Base-by-base conservation (phyloP, 2,888 invertebrate genomes). In the Agriopis leucophaearia region DNA sequence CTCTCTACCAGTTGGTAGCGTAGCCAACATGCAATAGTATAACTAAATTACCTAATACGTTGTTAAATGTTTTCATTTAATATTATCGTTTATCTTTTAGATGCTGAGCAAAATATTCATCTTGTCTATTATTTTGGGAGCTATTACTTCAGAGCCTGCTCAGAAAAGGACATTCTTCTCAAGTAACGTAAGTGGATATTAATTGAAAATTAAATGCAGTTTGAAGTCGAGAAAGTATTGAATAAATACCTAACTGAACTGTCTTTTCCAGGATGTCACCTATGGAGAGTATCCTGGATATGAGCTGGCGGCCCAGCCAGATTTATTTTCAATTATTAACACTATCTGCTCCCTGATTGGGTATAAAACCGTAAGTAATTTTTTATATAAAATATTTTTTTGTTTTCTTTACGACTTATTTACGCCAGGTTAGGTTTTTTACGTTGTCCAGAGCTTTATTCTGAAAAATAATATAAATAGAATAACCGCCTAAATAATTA, bases 301-400 rank as follows among this genome's bases (percentile, higher is more conserved):
- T 47, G 73, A 72, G 38, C 48, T 73, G 52, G 52, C 57, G 5
- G 12, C 67, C 0, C 69, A 62, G 36, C 72, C 69, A 36, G 66
- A 72, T 51, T 8, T 74, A 8, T 55, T 68, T 13, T 40, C 76
- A 0, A 18, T 81, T 9, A 55, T 78, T 5, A 71, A 79, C 6
- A 38, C 77, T 2, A 59, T 81, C 13, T 71, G 75, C 36, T 60
- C 73, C 7, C 48, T 80, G 51, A 66, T 79, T 58, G 82, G 80
- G 63, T 74, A 76, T 45, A 83, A 83, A 76, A 51, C 74, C 55
- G 84, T 84, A 76, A 80, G 80, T 78, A 64, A 16, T 16, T 75
- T 38, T 12, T 10, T 15, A 52, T 15, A 13, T 5, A 42, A 42
- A 10, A 13, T 42, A 38, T 38, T 38, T 12, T 13, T 13, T 0